Evolutionary conservation across 2,113 vertebrate species (phyloP).

Genomic region (Bombycilla garrulus): DNA sequence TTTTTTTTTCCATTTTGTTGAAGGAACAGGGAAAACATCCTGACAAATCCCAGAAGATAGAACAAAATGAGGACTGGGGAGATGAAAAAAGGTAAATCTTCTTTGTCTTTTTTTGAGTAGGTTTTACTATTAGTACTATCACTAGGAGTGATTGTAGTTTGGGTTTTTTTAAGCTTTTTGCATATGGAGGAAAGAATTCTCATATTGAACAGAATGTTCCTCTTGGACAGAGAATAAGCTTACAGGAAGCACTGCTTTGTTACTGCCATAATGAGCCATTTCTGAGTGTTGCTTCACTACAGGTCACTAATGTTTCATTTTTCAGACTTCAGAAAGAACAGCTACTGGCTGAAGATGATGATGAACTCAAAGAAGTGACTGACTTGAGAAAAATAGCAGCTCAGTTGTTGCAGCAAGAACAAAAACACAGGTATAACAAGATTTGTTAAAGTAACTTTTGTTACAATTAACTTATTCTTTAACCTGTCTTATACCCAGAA

Average conservation of each 20-base stretch:
- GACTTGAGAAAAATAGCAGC: constrained; percentile 95
- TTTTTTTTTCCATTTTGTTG: background rate
- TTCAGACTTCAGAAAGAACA: constrained; percentile 85
- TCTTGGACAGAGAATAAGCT: background rate
- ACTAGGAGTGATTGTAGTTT: background rate
- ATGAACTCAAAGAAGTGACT: constrained; percentile 92
- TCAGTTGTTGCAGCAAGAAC: constrained; percentile 93
- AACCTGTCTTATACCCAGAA: background rate
- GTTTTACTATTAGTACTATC: background rate
- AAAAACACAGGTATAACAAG: constrained; percentile 87
- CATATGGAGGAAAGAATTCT: background rate
- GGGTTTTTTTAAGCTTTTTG: background rate
- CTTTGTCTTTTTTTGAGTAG: background rate
- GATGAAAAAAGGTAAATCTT: constrained; percentile 85
- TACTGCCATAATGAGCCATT: background rate
- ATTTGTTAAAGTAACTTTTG: background rate
- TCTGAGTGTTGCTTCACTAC: background rate
- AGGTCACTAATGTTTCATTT: background rate
- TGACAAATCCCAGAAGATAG: constrained; percentile 85
- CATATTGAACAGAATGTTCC: background rate
- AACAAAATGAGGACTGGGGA: constrained; percentile 83
- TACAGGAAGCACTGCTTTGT: background rate
- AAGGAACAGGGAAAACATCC: constrained; percentile 86
- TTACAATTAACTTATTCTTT: background rate
- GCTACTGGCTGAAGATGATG: constrained; percentile 84